Percentiles rank a stretch among this genome's conserved stretches.
phyloP scores from a whole-genome alignment of 2,113 vertebrate species.

The Saccopteryx bilineata region DNA sequence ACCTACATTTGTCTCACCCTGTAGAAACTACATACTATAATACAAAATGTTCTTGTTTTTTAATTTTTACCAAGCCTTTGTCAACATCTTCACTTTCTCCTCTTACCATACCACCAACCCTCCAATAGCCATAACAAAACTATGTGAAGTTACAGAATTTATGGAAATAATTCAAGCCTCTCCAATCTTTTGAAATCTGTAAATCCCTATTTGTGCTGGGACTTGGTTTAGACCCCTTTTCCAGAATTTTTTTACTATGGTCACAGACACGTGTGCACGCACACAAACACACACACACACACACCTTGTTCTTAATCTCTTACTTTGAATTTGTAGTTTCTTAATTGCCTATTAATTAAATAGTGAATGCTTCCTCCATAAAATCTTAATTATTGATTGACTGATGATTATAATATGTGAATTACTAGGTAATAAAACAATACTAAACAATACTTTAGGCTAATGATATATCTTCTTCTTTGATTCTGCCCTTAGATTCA shows the following conservation, averaged over 20 bases:
- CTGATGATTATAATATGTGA: neutral
- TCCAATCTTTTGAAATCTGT: neutral
- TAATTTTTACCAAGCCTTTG: neutral
- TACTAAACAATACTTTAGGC: too few relatives aligned
- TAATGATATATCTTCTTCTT: conserved; percentile 32
- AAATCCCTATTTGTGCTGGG: neutral
- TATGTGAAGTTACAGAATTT: neutral
- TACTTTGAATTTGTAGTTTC: conserved; percentile 4
- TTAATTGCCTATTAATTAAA: neutral
- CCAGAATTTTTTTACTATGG: neutral
- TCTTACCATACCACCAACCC: neutral
- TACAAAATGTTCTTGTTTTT: neutral
- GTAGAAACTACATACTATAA: neutral
- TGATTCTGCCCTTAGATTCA: conserved; percentile 1
- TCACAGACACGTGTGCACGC: neutral
- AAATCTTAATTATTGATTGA: neutral
- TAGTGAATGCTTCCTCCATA: neutral
- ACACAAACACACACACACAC: neutral
- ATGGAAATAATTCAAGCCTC: neutral
- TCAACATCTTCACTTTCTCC: neutral
- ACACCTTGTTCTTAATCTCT: neutral
- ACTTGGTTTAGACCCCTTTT: neutral
- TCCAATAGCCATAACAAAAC: neutral
- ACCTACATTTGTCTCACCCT: neutral
- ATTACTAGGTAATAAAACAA: too few relatives aligned